Evolutionary conservation across 2,888 invertebrate species (phyloP).

Genomic region (Dysmachus trigonus): DNA sequence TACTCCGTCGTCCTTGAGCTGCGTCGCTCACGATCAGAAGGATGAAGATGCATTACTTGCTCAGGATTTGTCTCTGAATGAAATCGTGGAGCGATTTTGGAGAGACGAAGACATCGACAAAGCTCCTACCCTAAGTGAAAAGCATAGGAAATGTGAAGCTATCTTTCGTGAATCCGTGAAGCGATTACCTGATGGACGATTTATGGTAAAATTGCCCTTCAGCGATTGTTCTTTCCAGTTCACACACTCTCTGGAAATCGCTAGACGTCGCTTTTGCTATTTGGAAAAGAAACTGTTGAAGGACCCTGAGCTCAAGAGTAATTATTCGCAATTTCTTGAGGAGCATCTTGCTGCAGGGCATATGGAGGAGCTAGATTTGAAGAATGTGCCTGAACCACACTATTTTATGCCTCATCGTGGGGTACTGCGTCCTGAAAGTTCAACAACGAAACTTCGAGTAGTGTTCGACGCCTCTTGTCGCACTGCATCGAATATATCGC

Average conservation of each 20-base stretch:
- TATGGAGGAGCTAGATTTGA: background rate
- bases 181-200: background rate
- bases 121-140: background rate
- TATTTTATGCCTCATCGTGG: slow-evolving; percentile 54
- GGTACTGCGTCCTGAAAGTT: slow-evolving; percentile 52
- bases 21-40: background rate
- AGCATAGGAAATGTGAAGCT: background rate
- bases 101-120: background rate
- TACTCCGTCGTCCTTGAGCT: background rate
- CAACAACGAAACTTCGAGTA: slow-evolving; percentile 53
- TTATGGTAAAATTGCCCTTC: background rate
- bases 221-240: background rate
- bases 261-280: background rate
- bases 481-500: slow-evolving; percentile 47
- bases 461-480: slow-evolving; percentile 49
- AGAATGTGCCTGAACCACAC: background rate
- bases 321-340: background rate
- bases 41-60: background rate
- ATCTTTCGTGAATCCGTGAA: background rate
- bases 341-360: background rate
- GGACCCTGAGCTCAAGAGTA: background rate
- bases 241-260: background rate
- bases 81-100: slow-evolving; percentile 15
- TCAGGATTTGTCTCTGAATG: background rate
- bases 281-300: background rate